Conservation (phyloP, 2,797 vertebrate genomes). For the Phalloptychus januarius region DNA sequence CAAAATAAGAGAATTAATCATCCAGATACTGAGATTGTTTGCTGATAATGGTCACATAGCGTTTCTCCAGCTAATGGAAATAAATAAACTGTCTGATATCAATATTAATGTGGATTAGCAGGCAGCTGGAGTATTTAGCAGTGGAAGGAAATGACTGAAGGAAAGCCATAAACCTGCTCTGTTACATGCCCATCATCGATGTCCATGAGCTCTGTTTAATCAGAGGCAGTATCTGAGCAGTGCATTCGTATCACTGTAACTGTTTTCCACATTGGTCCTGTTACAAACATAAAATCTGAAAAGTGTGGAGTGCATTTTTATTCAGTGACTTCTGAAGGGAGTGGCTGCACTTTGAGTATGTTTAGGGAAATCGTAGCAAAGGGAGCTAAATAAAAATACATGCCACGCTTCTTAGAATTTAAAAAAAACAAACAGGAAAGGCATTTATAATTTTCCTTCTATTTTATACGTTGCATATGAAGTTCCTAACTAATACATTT, state of each 20-base stretch:
- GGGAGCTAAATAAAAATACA: no score
- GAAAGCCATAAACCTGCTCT: neutral
- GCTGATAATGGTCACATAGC: neutral
- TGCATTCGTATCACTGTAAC: no score
- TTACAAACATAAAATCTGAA: no score
- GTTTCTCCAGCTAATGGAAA: neutral
- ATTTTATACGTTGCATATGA: neutral
- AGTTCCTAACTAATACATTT: neutral
- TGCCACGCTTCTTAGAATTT: no score
- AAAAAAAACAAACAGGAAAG: no score
- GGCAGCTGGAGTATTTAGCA: neutral
- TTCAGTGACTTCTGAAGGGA: no score
- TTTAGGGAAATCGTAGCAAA: no score
- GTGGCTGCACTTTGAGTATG: no score
- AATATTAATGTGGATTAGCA: neutral
- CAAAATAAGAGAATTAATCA: neutral
- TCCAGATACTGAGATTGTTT: neutral
- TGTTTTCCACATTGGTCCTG: no score
- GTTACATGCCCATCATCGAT: neutral
- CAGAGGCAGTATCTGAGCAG: neutral
- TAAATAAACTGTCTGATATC: neutral
- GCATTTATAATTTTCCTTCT: no score
- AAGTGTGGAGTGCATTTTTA: no score
- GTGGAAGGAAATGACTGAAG: neutral
- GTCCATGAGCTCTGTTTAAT: neutral